Evolutionary conservation across 1,140 invertebrate species (phyloP), one percentile per base, ranked within the genome.

Genomic region (Drosophila fuyamai): DNA sequence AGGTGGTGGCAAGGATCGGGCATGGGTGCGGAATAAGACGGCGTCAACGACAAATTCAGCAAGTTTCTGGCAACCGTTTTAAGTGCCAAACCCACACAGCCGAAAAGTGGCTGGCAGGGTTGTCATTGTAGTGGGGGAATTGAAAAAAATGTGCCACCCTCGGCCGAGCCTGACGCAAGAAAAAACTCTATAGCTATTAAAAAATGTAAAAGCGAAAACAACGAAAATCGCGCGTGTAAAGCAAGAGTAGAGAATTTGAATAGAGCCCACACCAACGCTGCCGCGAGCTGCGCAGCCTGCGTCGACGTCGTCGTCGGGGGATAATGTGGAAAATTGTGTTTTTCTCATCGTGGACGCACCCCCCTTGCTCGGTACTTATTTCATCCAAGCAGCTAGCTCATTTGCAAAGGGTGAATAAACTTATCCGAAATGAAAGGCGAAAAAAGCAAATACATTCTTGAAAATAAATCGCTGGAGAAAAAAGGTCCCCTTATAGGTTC

Each of bases 121-220:
- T 82, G 83, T 76, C 79, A 57, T 78, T 76, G 48, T 43, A 35
- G 41, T 40, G 60, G 23, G 40, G 53, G 47, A 46, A 63, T 77
- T 80, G 47, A 73, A 89, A 89, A 86, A 84, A 77, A 80, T 59
- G 76, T 74, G 76, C 83, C 80, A 88, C 83, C 83, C 83, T 80
- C 73, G 54, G 44, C 53, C 10, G 44, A 46, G 60, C 58, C 72
- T 63, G 62, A 53, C 47, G 50, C 56, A 71, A 13, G 35, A 38
- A 76, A 88, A 89, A 89, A 78, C 71, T 75, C 80, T 89, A 72
- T 81, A 89, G 84, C 84, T 89, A 89, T 89, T 89, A 89, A 89
- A 89, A 88, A 89, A 89, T 89, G 85, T 84, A 81, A 90, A 89
- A 89, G 85, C 85, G 85, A 89, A 89, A 89, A 89, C 84, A 89